Evolutionary conservation across 2,888 invertebrate species (phyloP), one percentile per base, ranked within the genome.

Genomic region (Serrognathus titanus): DNA sequence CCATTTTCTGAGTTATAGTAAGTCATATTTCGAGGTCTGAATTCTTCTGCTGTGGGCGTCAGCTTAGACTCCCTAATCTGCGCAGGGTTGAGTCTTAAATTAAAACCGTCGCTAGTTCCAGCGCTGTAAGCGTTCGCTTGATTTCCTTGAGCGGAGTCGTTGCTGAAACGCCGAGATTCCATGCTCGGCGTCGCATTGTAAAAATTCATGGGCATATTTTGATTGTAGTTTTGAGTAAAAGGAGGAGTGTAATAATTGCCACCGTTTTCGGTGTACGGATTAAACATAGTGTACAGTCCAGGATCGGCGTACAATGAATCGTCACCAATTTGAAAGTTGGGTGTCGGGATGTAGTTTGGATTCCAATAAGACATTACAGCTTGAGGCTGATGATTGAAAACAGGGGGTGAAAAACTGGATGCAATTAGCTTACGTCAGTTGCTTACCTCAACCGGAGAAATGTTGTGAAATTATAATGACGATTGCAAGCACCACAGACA

Each of bases 1-100:
- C 31, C 48, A 11, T 16, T 47, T 40, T 16, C 45, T 6, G 24
- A 11, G 11, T 13, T 13, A 38, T 40, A 12, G 31, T 38, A 24
- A 24, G 8, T 36, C 20, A 45, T 39, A 37, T 51, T 47, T 51
- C 58, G 53, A 35, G 64, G 64, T 43, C 55, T 58, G 47, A 64
- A 64, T 46, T 64, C 64, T 40, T 53, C 58, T 10, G 64, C 64
- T 24, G 64, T 64, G 6, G 63, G 55, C 36, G 61, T 60, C 37
- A 64, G 52, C 51, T 31, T 31, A 31, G 24, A 31, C 6, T 31
- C 24, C 6, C 24, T 31, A 31, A 31, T 6, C 24, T 31, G 24
- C 1, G 24, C 24, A 7, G 24, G 7, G 6, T 31, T 31, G 6
- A 31, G 6, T 31, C 24, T 31, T 31, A 31, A 31, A 31, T 31